phyloP scores from a whole-genome alignment of 2,888 invertebrate genomes.

The Agrotis segetum region DNA sequence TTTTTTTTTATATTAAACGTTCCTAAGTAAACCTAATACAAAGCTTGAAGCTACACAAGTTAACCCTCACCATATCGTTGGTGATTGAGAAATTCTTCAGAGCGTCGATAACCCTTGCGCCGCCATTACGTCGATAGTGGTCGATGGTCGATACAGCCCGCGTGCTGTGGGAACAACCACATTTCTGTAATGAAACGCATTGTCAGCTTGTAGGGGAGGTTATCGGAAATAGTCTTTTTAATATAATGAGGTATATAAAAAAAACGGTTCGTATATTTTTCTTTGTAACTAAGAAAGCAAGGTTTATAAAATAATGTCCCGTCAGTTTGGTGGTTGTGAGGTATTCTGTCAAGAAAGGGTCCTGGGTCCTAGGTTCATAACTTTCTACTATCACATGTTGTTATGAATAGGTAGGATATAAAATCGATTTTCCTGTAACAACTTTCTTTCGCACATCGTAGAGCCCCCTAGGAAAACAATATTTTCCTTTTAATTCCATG shows the following conservation, averaged over 20 bases:
- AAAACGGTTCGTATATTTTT: no score
- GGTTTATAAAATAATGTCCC: no score
- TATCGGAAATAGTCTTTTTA: not conserved
- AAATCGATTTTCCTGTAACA: no score
- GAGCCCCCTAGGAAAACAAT: no score
- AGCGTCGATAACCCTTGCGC: not conserved
- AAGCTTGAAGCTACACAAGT: not conserved
- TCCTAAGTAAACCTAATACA: not conserved
- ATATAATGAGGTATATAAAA: no score
- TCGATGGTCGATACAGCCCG: slow-evolving; percentile 2
- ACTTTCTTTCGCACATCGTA: no score
- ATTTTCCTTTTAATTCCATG: no score
- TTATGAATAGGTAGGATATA: no score
- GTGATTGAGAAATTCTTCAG: slow-evolving; percentile 32
- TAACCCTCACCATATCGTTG: not conserved
- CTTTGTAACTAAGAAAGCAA: no score
- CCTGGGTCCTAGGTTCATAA: no score
- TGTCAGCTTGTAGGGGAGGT: not conserved
- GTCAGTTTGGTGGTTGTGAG: no score
- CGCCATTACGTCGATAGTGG: not conserved
- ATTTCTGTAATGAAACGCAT: slow-evolving; percentile 25
- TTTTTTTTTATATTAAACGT: not conserved
- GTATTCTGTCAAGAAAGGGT: not conserved
- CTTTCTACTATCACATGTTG: no score
- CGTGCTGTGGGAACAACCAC: slow-evolving; percentile 8